Conservation (phyloP, 2,888 invertebrate species). For the Sclerodermus sp. region DNA sequence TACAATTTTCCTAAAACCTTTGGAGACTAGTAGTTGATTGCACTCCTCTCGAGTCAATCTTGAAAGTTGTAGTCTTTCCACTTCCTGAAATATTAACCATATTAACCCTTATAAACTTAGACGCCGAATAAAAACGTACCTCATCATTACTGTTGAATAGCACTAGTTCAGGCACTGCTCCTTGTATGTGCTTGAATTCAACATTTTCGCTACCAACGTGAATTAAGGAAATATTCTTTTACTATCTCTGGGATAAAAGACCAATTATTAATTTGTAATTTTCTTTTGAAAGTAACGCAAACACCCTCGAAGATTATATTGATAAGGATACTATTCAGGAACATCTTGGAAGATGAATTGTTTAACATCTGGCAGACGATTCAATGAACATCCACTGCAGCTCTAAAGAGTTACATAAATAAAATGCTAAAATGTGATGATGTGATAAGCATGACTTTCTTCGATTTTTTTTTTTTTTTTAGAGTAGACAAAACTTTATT, state of each 20-base stretch:
- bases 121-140: constrained; percentile 33
- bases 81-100: constrained; percentile 56
- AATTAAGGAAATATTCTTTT: too few relatives aligned
- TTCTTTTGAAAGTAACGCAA: not conserved
- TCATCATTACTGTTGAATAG: constrained; percentile 62
- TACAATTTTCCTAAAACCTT: constrained; percentile 63
- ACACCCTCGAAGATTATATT: not conserved
- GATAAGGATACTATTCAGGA: constrained; percentile 63
- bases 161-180: constrained; percentile 68
- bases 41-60: constrained; percentile 66
- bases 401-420: constrained; percentile 60
- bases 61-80: constrained; percentile 67
- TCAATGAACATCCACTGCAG: constrained; percentile 70
- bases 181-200: constrained; percentile 69
- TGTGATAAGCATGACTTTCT: too few relatives aligned
- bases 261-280: too few relatives aligned
- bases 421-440: not conserved
- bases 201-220: constrained; percentile 45
- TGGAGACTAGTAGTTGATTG: constrained; percentile 65
- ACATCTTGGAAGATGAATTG: constrained; percentile 70
- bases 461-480: not conserved
- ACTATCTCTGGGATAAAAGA: too few relatives aligned
- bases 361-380: constrained; percentile 68
- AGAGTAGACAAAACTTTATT: not conserved
- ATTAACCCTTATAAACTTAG: constrained; percentile 1